Evolutionary conservation across 2,888 invertebrate species (phyloP).

Genomic region (Chymomyza procnemis): DNA sequence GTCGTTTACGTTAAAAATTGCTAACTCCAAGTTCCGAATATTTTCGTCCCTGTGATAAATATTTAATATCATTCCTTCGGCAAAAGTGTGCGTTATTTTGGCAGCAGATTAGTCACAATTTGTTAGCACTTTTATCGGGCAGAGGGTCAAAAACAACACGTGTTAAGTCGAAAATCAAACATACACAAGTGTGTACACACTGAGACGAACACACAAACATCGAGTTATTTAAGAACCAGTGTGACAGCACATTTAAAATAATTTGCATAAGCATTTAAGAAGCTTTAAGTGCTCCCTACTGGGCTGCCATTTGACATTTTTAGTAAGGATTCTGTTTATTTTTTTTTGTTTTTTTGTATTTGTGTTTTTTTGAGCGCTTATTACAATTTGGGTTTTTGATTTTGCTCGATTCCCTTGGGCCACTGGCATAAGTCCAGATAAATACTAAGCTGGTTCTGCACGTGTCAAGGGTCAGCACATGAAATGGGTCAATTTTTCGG

Average conservation of each 20-base stretch:
- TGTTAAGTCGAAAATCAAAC: neutral
- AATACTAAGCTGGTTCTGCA: neutral
- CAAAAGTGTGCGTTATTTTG: neutral
- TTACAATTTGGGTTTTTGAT: slow-evolving; percentile 1
- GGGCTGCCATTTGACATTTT: slow-evolving; percentile 19
- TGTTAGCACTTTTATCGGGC: slow-evolving; percentile 10
- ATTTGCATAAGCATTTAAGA: slow-evolving; percentile 64
- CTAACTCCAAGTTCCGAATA: neutral
- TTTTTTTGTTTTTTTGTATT: neutral
- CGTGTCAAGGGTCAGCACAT: neutral
- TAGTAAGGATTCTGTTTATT: slow-evolving; percentile 24
- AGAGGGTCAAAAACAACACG: neutral
- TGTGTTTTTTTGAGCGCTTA: slow-evolving; percentile 22
- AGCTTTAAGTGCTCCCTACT: slow-evolving; percentile 28
- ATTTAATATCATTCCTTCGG: neutral
- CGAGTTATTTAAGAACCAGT: neutral
- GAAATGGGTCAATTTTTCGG: neutral
- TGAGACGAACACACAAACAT: neutral
- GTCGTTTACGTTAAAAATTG: too few relatives aligned
- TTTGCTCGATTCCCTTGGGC: neutral
- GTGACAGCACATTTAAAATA: slow-evolving; percentile 39
- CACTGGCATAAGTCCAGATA: neutral
- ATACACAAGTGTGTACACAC: neutral
- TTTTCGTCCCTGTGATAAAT: neutral
- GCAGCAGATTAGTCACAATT: slow-evolving; percentile 21